Evolutionary conservation across 2,888 invertebrate genomes (phyloP).

Genomic region (Rhagonycha lutea): DNA sequence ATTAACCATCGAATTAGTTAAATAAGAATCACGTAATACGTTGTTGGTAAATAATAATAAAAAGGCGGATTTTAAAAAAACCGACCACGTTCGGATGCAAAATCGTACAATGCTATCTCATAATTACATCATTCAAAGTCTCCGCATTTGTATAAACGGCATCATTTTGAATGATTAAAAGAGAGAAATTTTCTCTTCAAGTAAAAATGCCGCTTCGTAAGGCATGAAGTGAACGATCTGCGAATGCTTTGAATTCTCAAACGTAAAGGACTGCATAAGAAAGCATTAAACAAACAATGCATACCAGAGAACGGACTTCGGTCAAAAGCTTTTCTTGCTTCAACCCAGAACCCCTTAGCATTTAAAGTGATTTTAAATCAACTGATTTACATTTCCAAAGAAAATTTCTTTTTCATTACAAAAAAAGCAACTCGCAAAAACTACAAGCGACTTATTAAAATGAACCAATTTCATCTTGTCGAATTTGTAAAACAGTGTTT

Average conservation of each 20-base stretch:
- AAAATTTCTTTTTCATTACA: conserved; percentile 25
- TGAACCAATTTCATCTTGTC: not conserved
- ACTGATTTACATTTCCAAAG: conserved; percentile 47
- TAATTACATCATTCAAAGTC: conserved; percentile 15
- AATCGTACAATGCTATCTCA: not conserved
- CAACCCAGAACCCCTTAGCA: conserved; percentile 47
- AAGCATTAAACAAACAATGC: conserved; percentile 53
- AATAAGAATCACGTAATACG: not conserved
- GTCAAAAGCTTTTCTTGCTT: conserved; percentile 34
- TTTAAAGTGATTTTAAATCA: conserved; percentile 51
- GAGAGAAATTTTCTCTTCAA: conserved; percentile 11
- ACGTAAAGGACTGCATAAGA: conserved; percentile 48
- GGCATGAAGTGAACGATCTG: conserved; percentile 25
- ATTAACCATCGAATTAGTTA: not conserved
- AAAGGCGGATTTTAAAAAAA: not conserved
- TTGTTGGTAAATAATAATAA: not conserved
- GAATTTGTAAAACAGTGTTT: not conserved
- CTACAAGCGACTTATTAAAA: conserved; percentile 7
- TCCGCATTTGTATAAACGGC: conserved; percentile 11
- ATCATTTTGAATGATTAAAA: conserved; percentile 22
- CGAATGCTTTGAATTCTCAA: conserved; percentile 30
- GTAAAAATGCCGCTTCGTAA: conserved; percentile 13
- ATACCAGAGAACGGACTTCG: conserved; percentile 41
- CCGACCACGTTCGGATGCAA: not conserved
- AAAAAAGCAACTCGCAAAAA: conserved; percentile 6